Conservation (phyloP, 2,888 invertebrate species). For the Neoscelio sp. region DNA sequence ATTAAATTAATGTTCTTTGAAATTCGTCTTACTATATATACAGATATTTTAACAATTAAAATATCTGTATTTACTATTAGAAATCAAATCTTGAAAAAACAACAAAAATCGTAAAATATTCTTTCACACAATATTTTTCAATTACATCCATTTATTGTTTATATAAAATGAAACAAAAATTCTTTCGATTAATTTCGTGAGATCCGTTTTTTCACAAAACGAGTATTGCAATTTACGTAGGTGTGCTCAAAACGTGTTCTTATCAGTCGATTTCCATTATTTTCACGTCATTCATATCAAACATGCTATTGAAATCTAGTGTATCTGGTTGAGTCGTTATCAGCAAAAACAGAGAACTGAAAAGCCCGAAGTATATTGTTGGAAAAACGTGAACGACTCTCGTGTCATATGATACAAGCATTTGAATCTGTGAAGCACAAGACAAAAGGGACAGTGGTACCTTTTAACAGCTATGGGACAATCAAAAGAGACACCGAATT, state of each 20-base stretch:
- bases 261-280: conserved; percentile 62
- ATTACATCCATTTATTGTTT: background rate
- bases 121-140: background rate
- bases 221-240: conserved; percentile 41
- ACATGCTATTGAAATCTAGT: conserved; percentile 68
- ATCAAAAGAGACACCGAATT: conserved; percentile 24
- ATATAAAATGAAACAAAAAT: conserved; percentile 8
- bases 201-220: conserved; percentile 20
- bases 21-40: too few relatives aligned
- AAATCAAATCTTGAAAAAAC: too few relatives aligned
- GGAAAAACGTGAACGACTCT: conserved; percentile 44
- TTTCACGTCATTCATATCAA: conserved; percentile 68
- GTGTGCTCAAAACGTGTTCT: conserved; percentile 46
- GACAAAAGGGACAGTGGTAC: conserved; percentile 35
- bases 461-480: conserved; percentile 34
- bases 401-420: conserved; percentile 32
- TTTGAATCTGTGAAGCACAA: conserved; percentile 25
- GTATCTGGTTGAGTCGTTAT: conserved; percentile 70
- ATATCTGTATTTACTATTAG: too few relatives aligned
- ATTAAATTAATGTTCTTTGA: too few relatives aligned
- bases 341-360: conserved; percentile 59
- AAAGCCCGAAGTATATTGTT: conserved; percentile 55
- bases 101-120: too few relatives aligned
- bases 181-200: conserved; percentile 27
- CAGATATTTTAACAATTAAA: too few relatives aligned